Base-by-base conservation (phyloP, 2,888 invertebrate species). In the Cheiracanthium punctorium region DNA sequence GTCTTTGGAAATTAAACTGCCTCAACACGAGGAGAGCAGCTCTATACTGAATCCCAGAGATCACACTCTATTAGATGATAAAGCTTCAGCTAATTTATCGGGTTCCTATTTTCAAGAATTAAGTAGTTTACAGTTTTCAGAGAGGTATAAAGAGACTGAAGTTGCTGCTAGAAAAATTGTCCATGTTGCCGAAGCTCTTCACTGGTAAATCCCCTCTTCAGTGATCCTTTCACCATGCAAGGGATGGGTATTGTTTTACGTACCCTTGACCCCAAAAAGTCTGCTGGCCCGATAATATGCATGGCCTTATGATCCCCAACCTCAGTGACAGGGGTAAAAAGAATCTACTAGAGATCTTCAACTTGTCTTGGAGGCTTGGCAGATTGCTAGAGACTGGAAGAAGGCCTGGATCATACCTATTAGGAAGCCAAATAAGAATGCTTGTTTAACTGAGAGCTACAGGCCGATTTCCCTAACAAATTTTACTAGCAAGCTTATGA, bases 161-260 rank as follows among this genome's bases (percentile, higher is more conserved):
- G n/a, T 5, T 24, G 1, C 24, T 5, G 71, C 71, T 8, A 71
- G 71, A 41, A 71, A 41, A 20, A 20, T 71, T 12, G 43, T 71
- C 10, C 71, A 71, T 71, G 71, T 12, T 71, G 71, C 24, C 71
- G 71, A 7, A 71, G 37, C 37, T 37, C 37, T 7, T 7, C 37
- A 10, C 37, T 7, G 10, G 37, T 4, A 37, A 37, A 37, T 37
- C 37, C 37, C 10, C 4, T 37, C 4, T 37, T 37, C 37, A 37
- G 37, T 7, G 37, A 37, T 37, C 4, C 10, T 37, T 37, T 37
- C 4, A 37, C 37, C 10, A 37, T 4, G 10, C 37, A 37, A 7
- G 37, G 10, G 37, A 37, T 37, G 4, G 10, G 10, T 37, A 37
- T 10, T 7, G 37, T 10, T 4, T 37, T 37, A 37, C 37, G 37